Evolutionary conservation across 2,797 vertebrate species (phyloP).

Genomic region (Poeciliopsis presidionis): DNA sequence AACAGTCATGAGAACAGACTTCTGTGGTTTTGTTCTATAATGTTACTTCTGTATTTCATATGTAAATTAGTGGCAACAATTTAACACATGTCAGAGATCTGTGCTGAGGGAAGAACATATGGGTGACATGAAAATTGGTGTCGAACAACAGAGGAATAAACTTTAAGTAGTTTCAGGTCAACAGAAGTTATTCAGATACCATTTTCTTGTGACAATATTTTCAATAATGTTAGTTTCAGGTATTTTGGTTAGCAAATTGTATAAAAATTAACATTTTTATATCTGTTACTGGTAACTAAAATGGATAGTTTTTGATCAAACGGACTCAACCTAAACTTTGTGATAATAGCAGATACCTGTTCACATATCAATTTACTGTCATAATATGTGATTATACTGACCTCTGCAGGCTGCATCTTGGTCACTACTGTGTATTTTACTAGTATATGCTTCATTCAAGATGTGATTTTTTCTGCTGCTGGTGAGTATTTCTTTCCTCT

Average conservation of each 20-base stretch:
- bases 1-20: neutral
- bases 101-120: neutral
- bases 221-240: neutral
- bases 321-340: neutral
- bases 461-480: neutral
- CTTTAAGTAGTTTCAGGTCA: neutral
- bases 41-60: neutral
- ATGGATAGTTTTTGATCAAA: neutral
- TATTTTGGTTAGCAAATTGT: neutral
- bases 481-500: neutral
- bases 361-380: neutral
- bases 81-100: neutral
- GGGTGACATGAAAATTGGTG: neutral
- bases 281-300: neutral
- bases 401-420: neutral
- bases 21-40: conserved; percentile 8
- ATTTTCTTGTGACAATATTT: neutral
- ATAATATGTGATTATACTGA: neutral
- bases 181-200: neutral
- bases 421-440: neutral
- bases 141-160: neutral
- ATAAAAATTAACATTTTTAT: neutral
- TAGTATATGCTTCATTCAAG: neutral
- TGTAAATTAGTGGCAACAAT: neutral
- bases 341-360: neutral